Conservation (phyloP, 2,797 vertebrate species). For the Pseudochaenichthys georgianus region DNA sequence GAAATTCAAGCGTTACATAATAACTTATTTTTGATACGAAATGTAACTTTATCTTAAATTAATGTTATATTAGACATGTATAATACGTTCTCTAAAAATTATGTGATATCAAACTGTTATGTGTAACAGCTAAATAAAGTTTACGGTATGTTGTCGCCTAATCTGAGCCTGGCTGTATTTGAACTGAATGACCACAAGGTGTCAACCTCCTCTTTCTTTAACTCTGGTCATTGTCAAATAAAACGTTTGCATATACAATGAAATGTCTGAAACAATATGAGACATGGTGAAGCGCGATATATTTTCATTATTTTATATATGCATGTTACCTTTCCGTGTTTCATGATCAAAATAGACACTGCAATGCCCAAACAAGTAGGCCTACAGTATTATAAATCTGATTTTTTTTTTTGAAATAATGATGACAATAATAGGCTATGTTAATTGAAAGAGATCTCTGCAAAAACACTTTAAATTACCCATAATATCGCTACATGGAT, state of each 20-base stretch:
- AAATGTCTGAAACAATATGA: neutral
- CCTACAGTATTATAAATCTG: too few species aligned
- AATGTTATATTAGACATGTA: neutral
- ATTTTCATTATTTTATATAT: neutral
- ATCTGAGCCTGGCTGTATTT: neutral
- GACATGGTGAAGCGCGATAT: neutral
- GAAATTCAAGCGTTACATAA: neutral
- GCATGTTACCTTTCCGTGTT: neutral
- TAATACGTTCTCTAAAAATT: neutral
- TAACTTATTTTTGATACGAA: neutral
- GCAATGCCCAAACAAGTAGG: neutral
- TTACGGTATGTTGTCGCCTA: neutral
- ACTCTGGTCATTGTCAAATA: neutral
- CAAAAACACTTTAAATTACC: neutral
- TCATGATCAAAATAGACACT: neutral
- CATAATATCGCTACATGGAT: neutral
- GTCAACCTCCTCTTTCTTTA: constrained; percentile 15
- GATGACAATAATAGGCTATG: too few species aligned
- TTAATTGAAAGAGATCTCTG: too few species aligned
- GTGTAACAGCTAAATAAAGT: constrained; percentile 29
- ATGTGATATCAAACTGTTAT: neutral
- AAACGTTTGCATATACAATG: neutral
- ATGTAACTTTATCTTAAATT: neutral
- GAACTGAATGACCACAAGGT: constrained; percentile 1
- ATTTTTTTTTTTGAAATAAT: too few species aligned